Evolutionary conservation across 1,140 invertebrate species (phyloP).

Genomic region (Drosophila leontia): DNA sequence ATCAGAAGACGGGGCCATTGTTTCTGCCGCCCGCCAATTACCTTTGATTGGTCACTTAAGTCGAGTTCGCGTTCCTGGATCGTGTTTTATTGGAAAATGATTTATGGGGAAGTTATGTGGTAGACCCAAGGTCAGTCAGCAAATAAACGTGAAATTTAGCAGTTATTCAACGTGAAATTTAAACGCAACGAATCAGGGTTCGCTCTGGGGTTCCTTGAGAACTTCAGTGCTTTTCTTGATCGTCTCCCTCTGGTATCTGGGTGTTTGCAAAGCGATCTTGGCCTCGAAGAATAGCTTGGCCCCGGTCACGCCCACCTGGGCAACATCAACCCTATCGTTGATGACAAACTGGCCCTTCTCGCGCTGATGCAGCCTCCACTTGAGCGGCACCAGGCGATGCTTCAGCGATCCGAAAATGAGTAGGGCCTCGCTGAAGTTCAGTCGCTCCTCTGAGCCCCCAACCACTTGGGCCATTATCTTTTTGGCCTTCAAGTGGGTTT

Average conservation of each 20-base stretch:
- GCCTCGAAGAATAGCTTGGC: conserved; percentile 62
- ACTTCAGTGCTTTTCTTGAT: neutral
- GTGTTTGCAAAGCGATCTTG: conserved; percentile 51
- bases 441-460: neutral
- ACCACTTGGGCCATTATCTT: conserved; percentile 38
- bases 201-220: conserved; percentile 16
- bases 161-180: conserved; percentile 31
- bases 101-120: conserved; percentile 48
- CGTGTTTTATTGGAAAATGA: conserved; percentile 68
- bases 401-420: conserved; percentile 34
- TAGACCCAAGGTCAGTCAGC: conserved; percentile 47
- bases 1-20: conserved; percentile 15
- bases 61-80: conserved; percentile 39
- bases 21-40: conserved; percentile 61
- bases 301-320: conserved; percentile 51
- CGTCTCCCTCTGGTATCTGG: neutral
- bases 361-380: neutral
- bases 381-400: conserved; percentile 8
- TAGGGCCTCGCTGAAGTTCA: conserved; percentile 56
- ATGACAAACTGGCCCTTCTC: conserved; percentile 3
- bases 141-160: conserved; percentile 21
- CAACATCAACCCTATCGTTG: conserved; percentile 25
- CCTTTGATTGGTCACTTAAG: conserved; percentile 80
- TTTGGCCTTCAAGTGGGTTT: conserved; percentile 59
- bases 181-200: conserved; percentile 15